A percentile compares a stretch with the other conserved stretches of the same genome.
phyloP scores from a whole-genome alignment of 64 coral and sea anemone species.

The Actinia equina region DNA sequence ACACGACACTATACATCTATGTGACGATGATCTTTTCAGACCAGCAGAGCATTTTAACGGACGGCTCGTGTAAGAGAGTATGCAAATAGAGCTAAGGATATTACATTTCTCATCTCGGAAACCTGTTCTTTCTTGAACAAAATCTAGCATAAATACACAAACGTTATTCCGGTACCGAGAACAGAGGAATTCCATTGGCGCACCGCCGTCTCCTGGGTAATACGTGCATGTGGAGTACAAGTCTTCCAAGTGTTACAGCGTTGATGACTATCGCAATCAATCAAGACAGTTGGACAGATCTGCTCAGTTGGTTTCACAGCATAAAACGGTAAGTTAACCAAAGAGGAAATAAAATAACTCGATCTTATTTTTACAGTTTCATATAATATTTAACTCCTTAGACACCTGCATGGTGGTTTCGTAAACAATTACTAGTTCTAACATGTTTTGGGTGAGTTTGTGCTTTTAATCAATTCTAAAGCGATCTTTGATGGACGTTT shows the following conservation, averaged over 20 bases:
- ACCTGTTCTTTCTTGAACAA: slow-evolving; percentile 25
- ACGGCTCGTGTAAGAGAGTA: not conserved
- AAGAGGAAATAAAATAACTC: no score
- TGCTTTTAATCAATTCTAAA: slow-evolving; percentile 2
- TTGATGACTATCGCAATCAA: not conserved
- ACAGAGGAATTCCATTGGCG: not conserved
- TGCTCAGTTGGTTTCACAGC: not conserved
- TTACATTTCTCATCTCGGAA: slow-evolving; percentile 12
- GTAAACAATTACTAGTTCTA: slow-evolving; percentile 7
- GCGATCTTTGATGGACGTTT: not conserved
- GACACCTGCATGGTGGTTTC: not conserved
- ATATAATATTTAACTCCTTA: not conserved
- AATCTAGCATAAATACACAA: slow-evolving; percentile 8
- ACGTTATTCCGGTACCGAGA: not conserved
- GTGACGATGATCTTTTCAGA: not conserved
- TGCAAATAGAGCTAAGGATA: slow-evolving; percentile 2
- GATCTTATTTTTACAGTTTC: no score
- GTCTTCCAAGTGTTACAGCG: not conserved
- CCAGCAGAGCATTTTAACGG: not conserved
- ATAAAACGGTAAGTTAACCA: no score
- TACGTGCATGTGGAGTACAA: not conserved
- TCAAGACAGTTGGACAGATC: not conserved
- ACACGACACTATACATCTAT: no score
- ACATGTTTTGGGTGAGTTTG: slow-evolving; percentile 11
- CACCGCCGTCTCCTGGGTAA: not conserved